A percentile compares a stretch with the other conserved stretches of the same genome.
These are phyloP conservation scores for Neoseiulus cucumeris DNA, from an alignment of 1,140 invertebrate genomes.

Conservation along the genomic window DNA sequence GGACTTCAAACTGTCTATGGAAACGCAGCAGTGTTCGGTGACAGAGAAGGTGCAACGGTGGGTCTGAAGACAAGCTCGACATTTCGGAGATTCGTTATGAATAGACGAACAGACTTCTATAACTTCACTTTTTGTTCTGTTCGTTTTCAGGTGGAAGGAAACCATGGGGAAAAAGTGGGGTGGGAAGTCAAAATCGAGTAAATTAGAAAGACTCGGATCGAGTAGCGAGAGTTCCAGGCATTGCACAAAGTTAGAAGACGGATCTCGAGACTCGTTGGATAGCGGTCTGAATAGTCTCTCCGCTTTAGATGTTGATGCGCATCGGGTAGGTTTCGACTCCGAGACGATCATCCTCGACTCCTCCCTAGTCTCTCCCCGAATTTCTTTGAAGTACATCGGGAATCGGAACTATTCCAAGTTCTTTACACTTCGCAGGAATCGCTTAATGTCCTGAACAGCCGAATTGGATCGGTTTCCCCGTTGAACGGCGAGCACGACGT, in stretches of 20 bases:
- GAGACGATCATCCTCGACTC: not conserved
- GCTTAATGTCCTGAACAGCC: too few species aligned
- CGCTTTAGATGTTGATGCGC: not conserved
- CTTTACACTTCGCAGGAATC: too few species aligned
- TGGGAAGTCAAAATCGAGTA: not conserved
- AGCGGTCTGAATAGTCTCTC: not conserved
- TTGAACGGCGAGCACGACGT: not conserved
- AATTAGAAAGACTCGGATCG: not conserved
- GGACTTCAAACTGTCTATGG: not conserved
- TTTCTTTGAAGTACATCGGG: not conserved
- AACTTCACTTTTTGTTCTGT: not conserved
- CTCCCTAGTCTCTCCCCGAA: not conserved
- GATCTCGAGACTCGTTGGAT: not conserved
- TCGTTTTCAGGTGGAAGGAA: not conserved
- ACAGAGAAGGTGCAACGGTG: conserved; percentile 2
- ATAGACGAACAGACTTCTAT: not conserved
- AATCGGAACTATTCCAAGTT: not conserved
- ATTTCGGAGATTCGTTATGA: not conserved
- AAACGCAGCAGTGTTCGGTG: not conserved
- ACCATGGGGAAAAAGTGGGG: not conserved
- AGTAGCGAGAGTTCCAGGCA: not conserved
- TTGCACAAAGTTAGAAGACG: not conserved
- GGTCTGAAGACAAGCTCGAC: not conserved
- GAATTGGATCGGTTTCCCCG: not conserved
- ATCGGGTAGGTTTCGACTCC: not conserved